phyloP scores from a whole-genome alignment of 2,113 vertebrate genomes.

The Lonchura striata region DNA sequence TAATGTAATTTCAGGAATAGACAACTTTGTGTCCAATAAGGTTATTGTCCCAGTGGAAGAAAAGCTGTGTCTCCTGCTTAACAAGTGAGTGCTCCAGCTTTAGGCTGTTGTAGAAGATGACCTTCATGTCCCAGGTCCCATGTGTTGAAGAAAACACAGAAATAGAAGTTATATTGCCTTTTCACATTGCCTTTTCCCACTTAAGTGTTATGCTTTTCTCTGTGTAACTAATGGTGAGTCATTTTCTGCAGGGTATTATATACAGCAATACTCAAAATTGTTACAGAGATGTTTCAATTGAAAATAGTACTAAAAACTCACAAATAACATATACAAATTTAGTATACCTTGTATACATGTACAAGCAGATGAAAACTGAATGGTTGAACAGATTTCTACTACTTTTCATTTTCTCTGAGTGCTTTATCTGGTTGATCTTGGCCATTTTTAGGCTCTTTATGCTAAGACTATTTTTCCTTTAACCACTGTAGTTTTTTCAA shows the following conservation, averaged over 20 bases:
- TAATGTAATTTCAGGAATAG: not conserved
- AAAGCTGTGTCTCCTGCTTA: not conserved
- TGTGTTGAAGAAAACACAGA: not conserved
- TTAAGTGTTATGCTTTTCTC: not conserved
- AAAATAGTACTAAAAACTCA: not conserved
- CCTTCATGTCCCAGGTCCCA: not conserved
- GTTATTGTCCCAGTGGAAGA: not conserved
- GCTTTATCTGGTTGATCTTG: not conserved
- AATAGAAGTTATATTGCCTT: not conserved
- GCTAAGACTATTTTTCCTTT: not conserved
- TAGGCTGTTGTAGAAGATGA: not conserved
- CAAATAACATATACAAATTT: not conserved
- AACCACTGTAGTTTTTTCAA: not conserved
- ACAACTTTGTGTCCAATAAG: not conserved
- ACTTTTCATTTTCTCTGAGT: not conserved
- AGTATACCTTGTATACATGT: not conserved
- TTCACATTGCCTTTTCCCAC: not conserved
- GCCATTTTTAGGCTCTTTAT: not conserved
- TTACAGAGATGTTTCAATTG: not conserved
- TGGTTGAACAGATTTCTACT: not conserved
- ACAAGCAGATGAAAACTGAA: not conserved
- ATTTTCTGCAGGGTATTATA: not conserved
- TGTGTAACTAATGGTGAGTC: not conserved
- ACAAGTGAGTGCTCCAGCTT: not conserved
- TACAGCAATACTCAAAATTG: not conserved